phyloP scores from a whole-genome alignment of 2,113 vertebrate species.

The Trematomus loennbergii region DNA sequence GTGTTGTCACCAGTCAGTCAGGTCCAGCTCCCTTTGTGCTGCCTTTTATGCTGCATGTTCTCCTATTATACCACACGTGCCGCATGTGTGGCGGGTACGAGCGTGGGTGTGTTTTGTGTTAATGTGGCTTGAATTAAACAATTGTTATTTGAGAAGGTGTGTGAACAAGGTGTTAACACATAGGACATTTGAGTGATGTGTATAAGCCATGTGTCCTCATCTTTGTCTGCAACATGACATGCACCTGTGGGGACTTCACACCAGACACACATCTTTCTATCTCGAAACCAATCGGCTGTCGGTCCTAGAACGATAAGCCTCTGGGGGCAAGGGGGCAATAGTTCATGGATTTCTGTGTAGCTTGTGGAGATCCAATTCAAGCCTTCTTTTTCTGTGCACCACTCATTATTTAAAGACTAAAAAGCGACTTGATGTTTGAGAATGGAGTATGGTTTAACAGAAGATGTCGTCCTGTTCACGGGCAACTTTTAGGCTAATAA shows the following conservation, averaged over 20 bases:
- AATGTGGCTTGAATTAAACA: conserved; percentile 45
- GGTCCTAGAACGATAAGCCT: too few relatives aligned
- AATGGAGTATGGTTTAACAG: too few relatives aligned
- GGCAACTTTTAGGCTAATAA: too few relatives aligned
- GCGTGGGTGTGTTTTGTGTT: conserved; percentile 32
- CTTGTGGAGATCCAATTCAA: too few relatives aligned
- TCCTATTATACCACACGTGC: conserved; percentile 59
- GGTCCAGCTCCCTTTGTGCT: conserved; percentile 81
- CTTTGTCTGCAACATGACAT: conserved; percentile 25
- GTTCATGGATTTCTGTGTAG: too few relatives aligned
- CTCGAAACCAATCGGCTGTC: too few relatives aligned
- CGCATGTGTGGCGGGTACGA: conserved; percentile 49
- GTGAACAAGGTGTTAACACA: conserved; percentile 41
- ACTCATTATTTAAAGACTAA: too few relatives aligned
- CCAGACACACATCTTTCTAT: conserved; percentile 5
- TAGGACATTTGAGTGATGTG: conserved; percentile 6
- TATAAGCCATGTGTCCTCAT: conserved; percentile 4
- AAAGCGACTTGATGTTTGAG: too few relatives aligned
- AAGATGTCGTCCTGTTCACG: too few relatives aligned
- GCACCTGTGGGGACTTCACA: conserved; percentile 29
- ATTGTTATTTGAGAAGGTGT: conserved; percentile 29
- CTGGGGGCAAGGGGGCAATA: too few relatives aligned
- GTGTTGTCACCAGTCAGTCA: conserved; percentile 82
- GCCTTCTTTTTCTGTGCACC: too few relatives aligned
- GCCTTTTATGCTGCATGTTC: conserved; percentile 69